Conservation (phyloP, 2,113 vertebrate genomes). For the Ageneiosus marmoratus region DNA sequence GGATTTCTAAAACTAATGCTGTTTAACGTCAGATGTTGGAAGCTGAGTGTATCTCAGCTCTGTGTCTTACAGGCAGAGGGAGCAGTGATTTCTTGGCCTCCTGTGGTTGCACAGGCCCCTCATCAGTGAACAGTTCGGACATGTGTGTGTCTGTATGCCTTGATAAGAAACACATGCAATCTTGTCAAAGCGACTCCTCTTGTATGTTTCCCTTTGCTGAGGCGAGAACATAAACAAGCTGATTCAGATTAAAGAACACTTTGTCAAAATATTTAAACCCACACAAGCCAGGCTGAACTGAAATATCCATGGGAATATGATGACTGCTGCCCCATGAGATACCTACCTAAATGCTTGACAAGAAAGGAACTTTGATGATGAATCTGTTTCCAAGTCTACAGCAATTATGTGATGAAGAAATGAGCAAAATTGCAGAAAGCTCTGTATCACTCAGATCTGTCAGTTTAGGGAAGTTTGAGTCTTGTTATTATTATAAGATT, state of each 20-base stretch:
- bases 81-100: slow-evolving; percentile 34
- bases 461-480: not conserved
- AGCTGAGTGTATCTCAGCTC: slow-evolving; percentile 16
- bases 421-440: slow-evolving; percentile 21
- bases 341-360: slow-evolving; percentile 39
- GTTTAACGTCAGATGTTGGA: slow-evolving; percentile 3
- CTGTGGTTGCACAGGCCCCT: slow-evolving; percentile 32
- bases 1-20: not conserved
- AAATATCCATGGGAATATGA: slow-evolving; percentile 44
- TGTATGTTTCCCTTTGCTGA: slow-evolving; percentile 54
- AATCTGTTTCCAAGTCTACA: slow-evolving; percentile 29
- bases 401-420: slow-evolving; percentile 36
- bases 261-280: slow-evolving; percentile 60
- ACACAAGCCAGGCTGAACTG: slow-evolving; percentile 43
- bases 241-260: slow-evolving; percentile 56
- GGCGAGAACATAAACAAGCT: slow-evolving; percentile 58
- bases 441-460: slow-evolving; percentile 23
- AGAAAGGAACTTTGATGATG: slow-evolving; percentile 44
- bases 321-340: slow-evolving; percentile 43
- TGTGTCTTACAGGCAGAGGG: slow-evolving; percentile 44
- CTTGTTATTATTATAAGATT: slow-evolving; percentile 6
- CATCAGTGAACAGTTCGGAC: slow-evolving; percentile 43
- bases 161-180: slow-evolving; percentile 60
- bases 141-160: slow-evolving; percentile 47
- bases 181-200: slow-evolving; percentile 53